phyloP scores from a whole-genome alignment of 2,797 vertebrate species.

The Phrynocephalus forsythii region DNA sequence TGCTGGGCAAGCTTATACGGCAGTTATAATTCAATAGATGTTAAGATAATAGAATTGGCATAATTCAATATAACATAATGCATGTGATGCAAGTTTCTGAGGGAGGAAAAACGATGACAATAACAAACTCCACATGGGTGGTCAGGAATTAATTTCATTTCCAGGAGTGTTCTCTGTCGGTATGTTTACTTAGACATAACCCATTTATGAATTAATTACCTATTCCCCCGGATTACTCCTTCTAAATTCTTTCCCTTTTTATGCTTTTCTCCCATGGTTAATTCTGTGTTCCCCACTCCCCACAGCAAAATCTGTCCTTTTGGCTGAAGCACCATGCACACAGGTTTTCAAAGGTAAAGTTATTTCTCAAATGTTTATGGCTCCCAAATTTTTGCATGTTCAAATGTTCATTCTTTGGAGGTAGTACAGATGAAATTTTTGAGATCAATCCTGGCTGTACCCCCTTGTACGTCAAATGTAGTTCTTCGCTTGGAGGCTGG shows the following conservation, averaged over 20 bases:
- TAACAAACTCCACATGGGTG: not conserved
- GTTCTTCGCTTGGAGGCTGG: too few relatives aligned
- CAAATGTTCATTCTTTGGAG: too few relatives aligned
- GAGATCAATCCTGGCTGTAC: too few relatives aligned
- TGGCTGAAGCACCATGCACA: not conserved
- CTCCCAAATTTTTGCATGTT: too few relatives aligned
- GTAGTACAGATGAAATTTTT: too few relatives aligned
- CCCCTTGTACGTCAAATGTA: too few relatives aligned
- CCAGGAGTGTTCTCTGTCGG: not conserved
- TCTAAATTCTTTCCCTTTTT: not conserved
- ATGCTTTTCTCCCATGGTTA: not conserved
- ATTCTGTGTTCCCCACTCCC: not conserved
- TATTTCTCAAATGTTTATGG: too few relatives aligned
- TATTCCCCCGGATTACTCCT: not conserved
- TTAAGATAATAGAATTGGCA: conserved; percentile 25
- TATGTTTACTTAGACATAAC: not conserved
- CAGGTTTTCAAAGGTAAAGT: too few relatives aligned
- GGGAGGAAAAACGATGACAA: not conserved
- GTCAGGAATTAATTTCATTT: conserved; percentile 11
- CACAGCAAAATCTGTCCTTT: not conserved
- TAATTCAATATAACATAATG: conserved; percentile 25
- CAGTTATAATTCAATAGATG: conserved; percentile 25
- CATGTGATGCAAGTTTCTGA: not conserved
- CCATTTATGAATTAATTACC: not conserved
- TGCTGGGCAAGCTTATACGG: conserved; percentile 11